A percentile compares a stretch with the other conserved stretches of the same genome.
Conservation (phyloP, 2,888 invertebrate genomes). For the Portevinia maculata region DNA sequence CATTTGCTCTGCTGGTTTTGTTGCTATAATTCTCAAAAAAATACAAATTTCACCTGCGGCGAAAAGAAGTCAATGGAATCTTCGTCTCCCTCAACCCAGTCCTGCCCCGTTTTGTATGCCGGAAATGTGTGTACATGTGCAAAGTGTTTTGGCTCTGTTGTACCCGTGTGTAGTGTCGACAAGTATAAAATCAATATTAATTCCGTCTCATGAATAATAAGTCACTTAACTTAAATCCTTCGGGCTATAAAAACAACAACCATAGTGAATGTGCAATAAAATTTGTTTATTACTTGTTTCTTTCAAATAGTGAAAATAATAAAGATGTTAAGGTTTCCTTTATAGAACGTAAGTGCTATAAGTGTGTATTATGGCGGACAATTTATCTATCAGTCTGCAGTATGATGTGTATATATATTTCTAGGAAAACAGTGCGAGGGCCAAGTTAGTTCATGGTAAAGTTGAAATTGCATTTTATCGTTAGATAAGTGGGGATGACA, state of each 20-base stretch:
- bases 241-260: slow-evolving; percentile 41
- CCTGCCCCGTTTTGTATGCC: not conserved
- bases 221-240: slow-evolving; percentile 68
- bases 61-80: not conserved
- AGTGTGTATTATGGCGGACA: slow-evolving; percentile 20
- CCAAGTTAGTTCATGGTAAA: slow-evolving; percentile 30
- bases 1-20: slow-evolving; percentile 9
- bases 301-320: too few relatives aligned
- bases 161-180: slow-evolving; percentile 33
- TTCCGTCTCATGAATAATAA: slow-evolving; percentile 67
- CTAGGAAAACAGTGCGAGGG: not conserved
- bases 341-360: slow-evolving; percentile 25
- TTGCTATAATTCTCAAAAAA: not conserved
- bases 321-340: too few relatives aligned
- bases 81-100: not conserved
- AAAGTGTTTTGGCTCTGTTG: slow-evolving; percentile 31
- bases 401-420: not conserved
- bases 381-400: not conserved
- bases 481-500: not conserved
- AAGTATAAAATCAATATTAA: slow-evolving; percentile 66
- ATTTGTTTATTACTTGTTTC: not conserved
- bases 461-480: slow-evolving; percentile 58
- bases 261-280: slow-evolving; percentile 57
- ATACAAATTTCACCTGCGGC: slow-evolving; percentile 35
- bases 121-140: slow-evolving; percentile 15